A percentile compares a stretch with the other conserved stretches of the same genome.
phyloP scores from a whole-genome alignment of 1,140 invertebrate genomes.

The Hyles euphorbiae region DNA sequence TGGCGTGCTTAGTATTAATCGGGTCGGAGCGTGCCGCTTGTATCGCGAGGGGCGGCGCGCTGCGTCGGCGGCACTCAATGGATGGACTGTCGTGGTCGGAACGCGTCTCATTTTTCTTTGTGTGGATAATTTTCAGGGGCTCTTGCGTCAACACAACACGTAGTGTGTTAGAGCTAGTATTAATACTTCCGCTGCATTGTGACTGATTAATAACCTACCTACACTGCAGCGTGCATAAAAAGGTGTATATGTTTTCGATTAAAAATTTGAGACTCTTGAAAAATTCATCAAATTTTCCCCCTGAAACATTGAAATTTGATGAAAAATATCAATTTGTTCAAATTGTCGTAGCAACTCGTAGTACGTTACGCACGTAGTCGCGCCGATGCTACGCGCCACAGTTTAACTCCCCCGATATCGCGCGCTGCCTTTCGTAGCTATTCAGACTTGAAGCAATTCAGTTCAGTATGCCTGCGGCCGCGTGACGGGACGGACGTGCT shows the following conservation, averaged over 20 bases:
- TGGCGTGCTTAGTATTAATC: conserved; percentile 72
- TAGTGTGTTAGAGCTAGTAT: too few species aligned
- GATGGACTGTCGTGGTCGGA: conserved; percentile 58
- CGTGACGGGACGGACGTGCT: conserved; percentile 39
- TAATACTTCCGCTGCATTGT: too few species aligned
- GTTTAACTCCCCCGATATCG: conserved; percentile 15
- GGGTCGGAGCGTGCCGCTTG: conserved; percentile 50
- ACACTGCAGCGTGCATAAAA: too few species aligned
- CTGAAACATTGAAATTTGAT: not conserved
- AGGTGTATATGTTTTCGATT: too few species aligned
- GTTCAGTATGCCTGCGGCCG: conserved; percentile 52
- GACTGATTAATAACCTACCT: too few species aligned
- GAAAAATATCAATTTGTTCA: not conserved
- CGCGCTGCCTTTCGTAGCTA: conserved; percentile 18
- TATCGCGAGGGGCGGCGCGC: conserved; percentile 43
- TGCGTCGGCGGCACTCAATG: conserved; percentile 36
- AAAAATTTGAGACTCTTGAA: too few species aligned
- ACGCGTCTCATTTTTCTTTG: conserved; percentile 45
- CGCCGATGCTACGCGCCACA: conserved; percentile 23
- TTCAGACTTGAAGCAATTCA: conserved; percentile 16
- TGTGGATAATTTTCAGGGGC: conserved; percentile 29
- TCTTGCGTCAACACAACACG: not conserved
- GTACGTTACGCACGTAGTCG: conserved; percentile 42
- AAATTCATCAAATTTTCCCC: too few species aligned
- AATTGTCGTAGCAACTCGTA: conserved; percentile 23